These are phyloP conservation scores for Porites divaricata DNA, from an alignment of 92 coral and sea anemone species.

Conservation along the genomic window DNA sequence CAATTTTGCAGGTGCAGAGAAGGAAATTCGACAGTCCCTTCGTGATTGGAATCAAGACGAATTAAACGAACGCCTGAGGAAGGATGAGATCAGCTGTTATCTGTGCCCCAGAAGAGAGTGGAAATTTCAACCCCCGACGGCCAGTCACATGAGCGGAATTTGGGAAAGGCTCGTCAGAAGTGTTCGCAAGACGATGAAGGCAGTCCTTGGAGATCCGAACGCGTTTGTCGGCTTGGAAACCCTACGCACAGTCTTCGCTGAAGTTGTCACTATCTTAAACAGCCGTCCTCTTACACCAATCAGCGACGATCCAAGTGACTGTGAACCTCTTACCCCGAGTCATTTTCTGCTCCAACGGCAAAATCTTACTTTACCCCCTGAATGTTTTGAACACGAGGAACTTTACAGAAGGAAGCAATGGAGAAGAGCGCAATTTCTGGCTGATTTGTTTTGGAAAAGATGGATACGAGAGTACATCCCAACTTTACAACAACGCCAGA, in stretches of 20 bases:
- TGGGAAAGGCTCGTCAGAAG: constrained; percentile 52
- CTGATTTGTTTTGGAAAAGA: too few species aligned
- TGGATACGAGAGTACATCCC: too few species aligned
- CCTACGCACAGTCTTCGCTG: constrained; percentile 51
- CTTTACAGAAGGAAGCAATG: too few species aligned
- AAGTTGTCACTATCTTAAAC: constrained; percentile 65
- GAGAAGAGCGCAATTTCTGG: too few species aligned
- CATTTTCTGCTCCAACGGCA: constrained; percentile 68
- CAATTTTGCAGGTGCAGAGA: constrained; percentile 43
- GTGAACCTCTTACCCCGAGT: constrained; percentile 69
- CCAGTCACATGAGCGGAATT: constrained; percentile 28
- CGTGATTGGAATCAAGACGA: constrained; percentile 9
- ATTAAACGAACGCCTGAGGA: background rate
- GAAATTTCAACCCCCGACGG: constrained; percentile 31
- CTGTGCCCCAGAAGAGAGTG: constrained; percentile 20
- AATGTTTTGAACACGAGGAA: background rate
- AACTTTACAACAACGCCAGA: too few species aligned
- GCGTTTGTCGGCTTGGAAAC: constrained; percentile 47
- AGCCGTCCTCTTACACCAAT: constrained; percentile 65
- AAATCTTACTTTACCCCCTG: constrained; percentile 64
- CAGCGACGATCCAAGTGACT: constrained; percentile 68
- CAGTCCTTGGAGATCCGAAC: constrained; percentile 39
- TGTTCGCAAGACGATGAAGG: constrained; percentile 45
- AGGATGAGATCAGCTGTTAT: constrained; percentile 10
- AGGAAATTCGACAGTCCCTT: constrained; percentile 14